phyloP scores from a whole-genome alignment of 2,888 invertebrate genomes.

The Notodonta ziczac region DNA sequence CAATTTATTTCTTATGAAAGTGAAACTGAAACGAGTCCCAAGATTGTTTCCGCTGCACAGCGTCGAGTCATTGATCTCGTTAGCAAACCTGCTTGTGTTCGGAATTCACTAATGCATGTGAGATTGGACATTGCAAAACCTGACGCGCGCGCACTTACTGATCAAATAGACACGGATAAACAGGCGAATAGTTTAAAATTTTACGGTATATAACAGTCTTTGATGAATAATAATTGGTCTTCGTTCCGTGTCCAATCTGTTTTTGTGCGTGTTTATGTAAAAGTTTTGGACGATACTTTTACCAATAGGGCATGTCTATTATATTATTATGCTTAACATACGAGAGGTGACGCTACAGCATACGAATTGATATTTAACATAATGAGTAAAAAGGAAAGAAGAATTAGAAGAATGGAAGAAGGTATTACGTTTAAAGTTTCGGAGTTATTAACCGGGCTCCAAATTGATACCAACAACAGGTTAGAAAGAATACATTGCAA shows the following conservation, averaged over 20 bases:
- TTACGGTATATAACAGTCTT: not conserved
- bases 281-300: not conserved
- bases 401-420: no score
- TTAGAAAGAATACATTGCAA: no score
- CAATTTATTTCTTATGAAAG: slow-evolving; percentile 14
- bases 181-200: not conserved
- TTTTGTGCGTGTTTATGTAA: slow-evolving; percentile 4
- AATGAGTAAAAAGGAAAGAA: no score
- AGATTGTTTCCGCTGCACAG: slow-evolving; percentile 25
- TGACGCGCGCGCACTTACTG: slow-evolving; percentile 18
- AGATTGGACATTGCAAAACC: slow-evolving; percentile 26
- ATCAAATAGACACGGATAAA: slow-evolving; percentile 8
- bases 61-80: slow-evolving; percentile 40
- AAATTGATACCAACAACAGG: no score
- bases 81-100: slow-evolving; percentile 31
- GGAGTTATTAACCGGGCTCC: no score
- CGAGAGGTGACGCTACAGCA: not conserved
- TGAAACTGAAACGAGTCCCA: slow-evolving; percentile 26
- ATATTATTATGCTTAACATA: not conserved
- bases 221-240: slow-evolving; percentile 2
- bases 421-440: no score
- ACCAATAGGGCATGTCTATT: not conserved
- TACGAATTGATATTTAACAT: not conserved
- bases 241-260: slow-evolving; percentile 5
- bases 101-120: slow-evolving; percentile 27